Evolutionary conservation across 2,113 vertebrate genomes (phyloP), one percentile per base, ranked within the genome.

Genomic region (Hippocampus zosterae): DNA sequence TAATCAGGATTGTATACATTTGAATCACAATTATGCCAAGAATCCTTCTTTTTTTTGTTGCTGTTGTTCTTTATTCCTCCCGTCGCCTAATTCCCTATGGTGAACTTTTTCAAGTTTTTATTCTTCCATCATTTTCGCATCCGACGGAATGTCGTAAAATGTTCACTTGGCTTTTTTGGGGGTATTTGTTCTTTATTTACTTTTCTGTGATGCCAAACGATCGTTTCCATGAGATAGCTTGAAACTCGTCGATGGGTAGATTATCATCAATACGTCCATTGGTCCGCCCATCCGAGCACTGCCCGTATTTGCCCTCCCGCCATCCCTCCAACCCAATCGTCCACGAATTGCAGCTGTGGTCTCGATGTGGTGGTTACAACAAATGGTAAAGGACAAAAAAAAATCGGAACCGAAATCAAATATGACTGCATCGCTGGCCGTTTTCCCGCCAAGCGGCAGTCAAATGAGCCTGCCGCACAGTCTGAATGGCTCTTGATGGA

Each of bases 401-500:
- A 90, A 87, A 80, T 79, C 67, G 73, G 70, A 82, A 84, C 78
- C 84, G n/a, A 82, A 88, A 87, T 85, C 85, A 85, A 82, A 85
- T 79, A 69, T 87, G 78, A 77, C 66, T 72, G 78, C 76, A 79
- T 86, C 68, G 25, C 73, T 84, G 79, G 79, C 88, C 79, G 69
- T 80, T 84, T 81, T 86, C 76, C 79, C 81, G 71, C 72, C 79
- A 81, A 78, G 84, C 84, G 80, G 76, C 82, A 84, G 85, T 89
- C 85, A 85, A 82, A 87, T 86, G 78, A 86, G 84, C 81, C 81
- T 72, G 77, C 83, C 78, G 72, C 84, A 78, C 76, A 70, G 65
- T 75, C 77, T 90, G 88, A 90, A 90, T 88, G 85, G 82, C 81
- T 84, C 82, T 83, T 90, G 87, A 88, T 90, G 85, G 87, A 88